Evolutionary conservation across 2,888 invertebrate genomes (phyloP).

Genomic region (Pseudolycoriella hygida): DNA sequence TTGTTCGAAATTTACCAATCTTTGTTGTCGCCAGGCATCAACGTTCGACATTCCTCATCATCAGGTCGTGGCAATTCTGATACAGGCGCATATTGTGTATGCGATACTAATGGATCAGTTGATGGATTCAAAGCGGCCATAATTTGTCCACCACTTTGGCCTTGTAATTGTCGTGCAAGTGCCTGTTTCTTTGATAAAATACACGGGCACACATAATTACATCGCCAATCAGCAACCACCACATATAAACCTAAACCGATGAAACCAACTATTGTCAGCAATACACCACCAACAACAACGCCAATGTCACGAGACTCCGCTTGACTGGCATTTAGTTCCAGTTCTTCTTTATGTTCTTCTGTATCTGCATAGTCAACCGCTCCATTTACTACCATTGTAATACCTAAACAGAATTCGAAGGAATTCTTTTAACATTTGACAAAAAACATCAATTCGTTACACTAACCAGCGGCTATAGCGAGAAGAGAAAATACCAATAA

Average conservation of each 20-base stretch:
- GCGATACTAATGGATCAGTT: conserved; percentile 52
- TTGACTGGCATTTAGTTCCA: conserved; percentile 16
- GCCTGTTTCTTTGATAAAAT: conserved; percentile 20
- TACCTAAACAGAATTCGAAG: conserved; percentile 26
- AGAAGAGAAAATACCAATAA: conserved; percentile 19
- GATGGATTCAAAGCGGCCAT: conserved; percentile 50
- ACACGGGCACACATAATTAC: conserved; percentile 22
- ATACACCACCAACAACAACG: conserved; percentile 42
- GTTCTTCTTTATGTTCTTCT: conserved; percentile 21
- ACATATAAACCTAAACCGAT: conserved; percentile 20
- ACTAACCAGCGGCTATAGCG: conserved; percentile 19
- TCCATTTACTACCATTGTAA: conserved; percentile 44
- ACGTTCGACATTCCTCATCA: conserved; percentile 48
- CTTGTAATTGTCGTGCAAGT: conserved; percentile 22
- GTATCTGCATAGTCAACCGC: conserved; percentile 39
- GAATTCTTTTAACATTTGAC: not conserved
- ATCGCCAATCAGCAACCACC: conserved; percentile 21
- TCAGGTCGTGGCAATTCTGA: conserved; percentile 51
- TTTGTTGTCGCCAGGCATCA: conserved; percentile 51
- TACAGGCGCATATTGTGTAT: conserved; percentile 57
- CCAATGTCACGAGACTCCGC: conserved; percentile 27
- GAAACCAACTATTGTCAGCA: conserved; percentile 38
- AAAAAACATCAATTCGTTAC: not conserved
- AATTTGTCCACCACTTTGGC: conserved; percentile 30
- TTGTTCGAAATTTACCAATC: conserved; percentile 40